Evolutionary conservation across 2,888 invertebrate genomes (phyloP), one percentile per base, ranked within the genome.

Genomic region (Disparrhopalites patrizii): DNA sequence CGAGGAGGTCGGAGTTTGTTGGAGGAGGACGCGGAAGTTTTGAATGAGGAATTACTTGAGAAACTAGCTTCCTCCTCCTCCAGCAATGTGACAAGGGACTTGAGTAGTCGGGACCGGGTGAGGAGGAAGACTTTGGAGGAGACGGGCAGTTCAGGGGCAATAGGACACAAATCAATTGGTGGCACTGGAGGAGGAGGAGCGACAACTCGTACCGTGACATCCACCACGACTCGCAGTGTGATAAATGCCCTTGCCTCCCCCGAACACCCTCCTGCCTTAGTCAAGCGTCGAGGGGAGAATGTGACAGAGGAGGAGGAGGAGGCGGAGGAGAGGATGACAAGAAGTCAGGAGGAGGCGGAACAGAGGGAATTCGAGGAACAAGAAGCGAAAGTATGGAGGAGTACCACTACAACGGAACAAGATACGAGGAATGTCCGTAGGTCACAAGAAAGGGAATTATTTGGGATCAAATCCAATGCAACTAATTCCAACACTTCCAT

Each of bases 391-490:
- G 4, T 20, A 3, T n/a, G 8, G 8, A 33, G 20, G 5, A 23
- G 18, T 10, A 7, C 25, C n/a, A n/a, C n/a, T n/a, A n/a, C n/a
- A n/a, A n/a, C 36, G 13, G 30, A 27, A 15, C 8, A 28, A n/a
- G 15, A 33, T 27, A 8, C 18, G 18, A 28, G 56, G n/a, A 30
- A 54, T 54, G 30, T 54, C 30, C 54, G 54, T 43, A 23, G 31
- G 52, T 38, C 36, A 38, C 38, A 51, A 18, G 50, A 51, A 23
- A 36, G 47, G 50, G 23, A 33, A 47, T 60, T 47, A 25, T 66
- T 66, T 36, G 43, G 23, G 50, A 68, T 66, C 63, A 68, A 68
- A 66, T 60, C 61, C 43, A 60, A 20, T 60, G 47, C 33, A 28
- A 63, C n/a, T n/a, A n/a, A n/a, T n/a, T n/a, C n/a, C n/a, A n/a